phyloP scores from a whole-genome alignment of 2,888 invertebrate genomes.

The Callyntrura guangdongensis region DNA sequence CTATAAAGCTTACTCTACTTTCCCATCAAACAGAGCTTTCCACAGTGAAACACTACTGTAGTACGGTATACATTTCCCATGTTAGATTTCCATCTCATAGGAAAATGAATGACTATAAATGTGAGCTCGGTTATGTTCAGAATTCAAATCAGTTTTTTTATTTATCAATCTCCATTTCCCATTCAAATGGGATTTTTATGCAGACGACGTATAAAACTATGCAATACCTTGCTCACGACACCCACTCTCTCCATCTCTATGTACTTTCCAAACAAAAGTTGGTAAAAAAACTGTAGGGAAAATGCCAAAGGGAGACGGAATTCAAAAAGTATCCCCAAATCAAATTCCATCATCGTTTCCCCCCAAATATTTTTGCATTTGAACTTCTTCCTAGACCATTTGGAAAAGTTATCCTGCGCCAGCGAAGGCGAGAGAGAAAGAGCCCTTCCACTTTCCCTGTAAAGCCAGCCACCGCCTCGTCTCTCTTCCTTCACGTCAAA shows the following conservation, averaged over 20 bases:
- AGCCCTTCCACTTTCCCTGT: constrained; percentile 17
- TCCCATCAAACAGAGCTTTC: too few relatives aligned
- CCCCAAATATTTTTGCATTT: constrained; percentile 65
- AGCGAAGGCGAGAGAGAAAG: neutral
- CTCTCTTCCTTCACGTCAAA: neutral
- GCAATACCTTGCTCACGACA: neutral
- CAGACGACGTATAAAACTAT: neutral
- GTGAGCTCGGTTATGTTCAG: neutral
- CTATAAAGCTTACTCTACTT: too few relatives aligned
- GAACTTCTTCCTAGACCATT: constrained; percentile 32
- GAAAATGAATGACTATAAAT: too few relatives aligned
- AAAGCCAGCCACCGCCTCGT: constrained; percentile 18
- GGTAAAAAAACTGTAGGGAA: neutral
- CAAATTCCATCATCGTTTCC: constrained; percentile 71
- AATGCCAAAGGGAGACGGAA: constrained; percentile 27
- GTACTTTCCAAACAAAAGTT: neutral
- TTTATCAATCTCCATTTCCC: constrained; percentile 5
- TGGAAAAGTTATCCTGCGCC: constrained; percentile 54
- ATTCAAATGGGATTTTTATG: neutral
- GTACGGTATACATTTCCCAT: too few relatives aligned
- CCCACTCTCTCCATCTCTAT: neutral
- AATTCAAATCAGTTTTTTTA: neutral
- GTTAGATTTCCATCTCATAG: too few relatives aligned
- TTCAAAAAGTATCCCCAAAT: constrained; percentile 66
- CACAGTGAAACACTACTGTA: too few relatives aligned